These are phyloP conservation scores for Crypturellus undulatus DNA, from an alignment of 2,113 vertebrate genomes.

Conservation along the genomic window DNA sequence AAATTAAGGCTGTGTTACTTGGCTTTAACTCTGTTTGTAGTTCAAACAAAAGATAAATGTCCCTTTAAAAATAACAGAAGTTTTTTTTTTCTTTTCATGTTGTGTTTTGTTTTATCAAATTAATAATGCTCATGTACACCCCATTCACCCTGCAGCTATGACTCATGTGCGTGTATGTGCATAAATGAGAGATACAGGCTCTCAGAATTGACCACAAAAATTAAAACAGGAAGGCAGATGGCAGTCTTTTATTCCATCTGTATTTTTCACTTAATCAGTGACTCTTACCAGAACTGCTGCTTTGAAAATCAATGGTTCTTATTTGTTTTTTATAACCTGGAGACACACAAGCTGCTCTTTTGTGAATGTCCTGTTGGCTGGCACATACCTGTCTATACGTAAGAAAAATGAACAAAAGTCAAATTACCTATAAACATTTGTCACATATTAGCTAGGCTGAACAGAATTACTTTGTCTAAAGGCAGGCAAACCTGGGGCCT, in stretches of 20 bases:
- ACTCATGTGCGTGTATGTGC: neutral
- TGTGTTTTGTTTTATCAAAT: conserved; percentile 58
- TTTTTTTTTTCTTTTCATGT: conserved; percentile 32
- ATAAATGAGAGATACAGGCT: conserved; percentile 34
- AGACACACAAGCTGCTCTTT: neutral
- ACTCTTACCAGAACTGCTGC: conserved; percentile 44
- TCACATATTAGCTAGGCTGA: neutral
- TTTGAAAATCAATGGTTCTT: neutral
- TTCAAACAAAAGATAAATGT: conserved; percentile 54
- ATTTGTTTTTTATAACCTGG: neutral
- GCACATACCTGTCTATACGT: neutral
- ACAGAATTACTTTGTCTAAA: neutral
- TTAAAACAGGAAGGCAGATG: conserved; percentile 59
- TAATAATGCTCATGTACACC: conserved; percentile 44
- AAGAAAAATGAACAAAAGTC: neutral
- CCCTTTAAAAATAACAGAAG: conserved; percentile 40
- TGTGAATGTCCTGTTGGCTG: neutral
- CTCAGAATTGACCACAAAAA: conserved; percentile 29
- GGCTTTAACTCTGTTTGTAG: conserved; percentile 47
- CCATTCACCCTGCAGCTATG: conserved; percentile 10
- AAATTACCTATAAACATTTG: neutral
- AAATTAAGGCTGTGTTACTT: conserved; percentile 53
- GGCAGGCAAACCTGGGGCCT: neutral
- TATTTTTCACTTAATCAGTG: conserved; percentile 47
- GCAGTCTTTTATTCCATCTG: conserved; percentile 52